phyloP scores from a whole-genome alignment of 2,797 vertebrate species.

The Leuciscus waleckii region DNA sequence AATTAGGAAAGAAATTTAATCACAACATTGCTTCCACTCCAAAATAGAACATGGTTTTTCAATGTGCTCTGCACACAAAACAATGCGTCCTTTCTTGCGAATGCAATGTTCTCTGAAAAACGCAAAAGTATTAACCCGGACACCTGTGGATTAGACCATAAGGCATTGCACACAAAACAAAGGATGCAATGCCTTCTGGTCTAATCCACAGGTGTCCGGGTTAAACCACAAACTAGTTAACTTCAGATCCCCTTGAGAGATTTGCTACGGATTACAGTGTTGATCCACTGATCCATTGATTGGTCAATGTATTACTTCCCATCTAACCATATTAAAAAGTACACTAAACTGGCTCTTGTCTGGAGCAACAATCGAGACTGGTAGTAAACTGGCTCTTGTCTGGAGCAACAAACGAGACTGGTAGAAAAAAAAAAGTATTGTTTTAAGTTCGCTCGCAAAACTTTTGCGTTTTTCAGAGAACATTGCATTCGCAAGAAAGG shows the following conservation, averaged over 20 bases:
- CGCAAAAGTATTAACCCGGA: no score
- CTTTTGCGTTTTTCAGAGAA: not conserved
- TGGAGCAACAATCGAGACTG: no score
- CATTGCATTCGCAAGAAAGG: no score
- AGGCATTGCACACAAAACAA: not conserved
- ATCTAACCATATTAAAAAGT: not conserved
- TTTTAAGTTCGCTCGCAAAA: not conserved
- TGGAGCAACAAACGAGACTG: no score
- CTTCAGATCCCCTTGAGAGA: conserved; percentile 12
- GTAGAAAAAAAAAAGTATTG: no score
- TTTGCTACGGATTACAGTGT: not conserved
- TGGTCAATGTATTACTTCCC: not conserved
- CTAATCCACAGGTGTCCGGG: conserved; percentile 13
- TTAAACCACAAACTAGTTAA: not conserved
- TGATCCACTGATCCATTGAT: not conserved
- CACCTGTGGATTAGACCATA: no score
- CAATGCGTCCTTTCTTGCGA: not conserved
- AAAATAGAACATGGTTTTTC: conserved; percentile 11
- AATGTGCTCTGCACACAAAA: conserved; percentile 16
- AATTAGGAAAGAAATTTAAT: not conserved
- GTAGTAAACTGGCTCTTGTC: not conserved
- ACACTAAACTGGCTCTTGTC: not conserved
- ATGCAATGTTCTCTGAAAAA: no score
- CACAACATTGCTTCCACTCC: not conserved
- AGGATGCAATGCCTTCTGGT: not conserved